phyloP scores from a whole-genome alignment of 35 echinoderm and acorn worm genomes.

The Ophioderma brevispina region DNA sequence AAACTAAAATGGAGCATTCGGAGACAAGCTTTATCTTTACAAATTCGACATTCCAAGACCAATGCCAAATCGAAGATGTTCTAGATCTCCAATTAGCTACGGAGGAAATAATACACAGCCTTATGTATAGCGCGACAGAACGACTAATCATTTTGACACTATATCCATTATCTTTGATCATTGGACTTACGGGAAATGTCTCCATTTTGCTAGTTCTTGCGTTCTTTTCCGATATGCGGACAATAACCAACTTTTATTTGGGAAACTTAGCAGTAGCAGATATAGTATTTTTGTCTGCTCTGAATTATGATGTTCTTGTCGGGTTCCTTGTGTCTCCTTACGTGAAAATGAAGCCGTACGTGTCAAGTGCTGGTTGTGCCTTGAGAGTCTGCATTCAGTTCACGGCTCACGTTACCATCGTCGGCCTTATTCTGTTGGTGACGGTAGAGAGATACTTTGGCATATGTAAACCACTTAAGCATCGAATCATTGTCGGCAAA shows the following conservation, averaged over 20 bases:
- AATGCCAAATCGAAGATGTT: no score
- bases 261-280: constrained; percentile 83
- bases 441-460: background rate
- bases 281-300: constrained; percentile 65
- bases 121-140: constrained; percentile 37
- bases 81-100: background rate
- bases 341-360: background rate
- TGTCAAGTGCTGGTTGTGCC: background rate
- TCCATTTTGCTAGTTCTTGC: constrained; percentile 86
- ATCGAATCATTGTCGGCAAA: background rate
- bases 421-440: background rate
- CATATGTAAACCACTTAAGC: background rate
- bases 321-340: constrained; percentile 48
- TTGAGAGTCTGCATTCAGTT: background rate
- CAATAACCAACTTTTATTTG: no score
- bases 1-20: no score
- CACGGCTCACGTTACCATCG: background rate
- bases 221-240: constrained; percentile 64
- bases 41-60: no score
- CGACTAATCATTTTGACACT: constrained; percentile 3
- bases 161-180: constrained; percentile 38
- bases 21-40: no score
- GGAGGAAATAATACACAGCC: background rate
- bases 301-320: constrained; percentile 71
- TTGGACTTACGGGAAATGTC: constrained; percentile 72